phyloP scores from a whole-genome alignment of 2,797 vertebrate species.

The Lacerta bilineata region DNA sequence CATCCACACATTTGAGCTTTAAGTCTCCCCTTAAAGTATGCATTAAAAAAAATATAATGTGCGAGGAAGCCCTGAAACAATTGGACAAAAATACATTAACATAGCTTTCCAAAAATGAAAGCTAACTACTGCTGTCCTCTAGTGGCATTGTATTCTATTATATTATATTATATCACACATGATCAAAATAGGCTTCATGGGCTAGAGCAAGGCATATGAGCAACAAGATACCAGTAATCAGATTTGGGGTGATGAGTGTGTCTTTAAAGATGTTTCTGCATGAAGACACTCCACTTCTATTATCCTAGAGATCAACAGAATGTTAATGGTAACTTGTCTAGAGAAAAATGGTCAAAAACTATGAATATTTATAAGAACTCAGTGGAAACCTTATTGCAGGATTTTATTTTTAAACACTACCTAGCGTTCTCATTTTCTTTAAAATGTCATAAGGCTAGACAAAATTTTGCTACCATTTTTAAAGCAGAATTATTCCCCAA shows the following conservation, averaged over 20 bases:
- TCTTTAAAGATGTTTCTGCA: conserved; percentile 3
- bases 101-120: conserved; percentile 35
- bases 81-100: neutral
- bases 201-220: conserved; percentile 8
- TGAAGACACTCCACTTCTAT: neutral
- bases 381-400: neutral
- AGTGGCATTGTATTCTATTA: conserved; percentile 63
- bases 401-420: conserved; percentile 4
- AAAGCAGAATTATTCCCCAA: conserved; percentile 15
- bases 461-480: neutral
- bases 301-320: neutral
- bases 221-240: conserved; percentile 26
- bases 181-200: conserved; percentile 17
- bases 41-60: neutral
- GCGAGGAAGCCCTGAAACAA: neutral
- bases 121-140: conserved; percentile 80
- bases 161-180: conserved; percentile 31
- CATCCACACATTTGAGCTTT: neutral
- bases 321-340: neutral
- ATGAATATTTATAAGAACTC: conserved; percentile 2
- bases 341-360: neutral
- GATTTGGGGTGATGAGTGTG: neutral
- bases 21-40: neutral
- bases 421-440: neutral
- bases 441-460: neutral